These are phyloP conservation scores for Agrilus cyanescens DNA, from an alignment of 2,888 invertebrate species.

Conservation along the genomic window DNA sequence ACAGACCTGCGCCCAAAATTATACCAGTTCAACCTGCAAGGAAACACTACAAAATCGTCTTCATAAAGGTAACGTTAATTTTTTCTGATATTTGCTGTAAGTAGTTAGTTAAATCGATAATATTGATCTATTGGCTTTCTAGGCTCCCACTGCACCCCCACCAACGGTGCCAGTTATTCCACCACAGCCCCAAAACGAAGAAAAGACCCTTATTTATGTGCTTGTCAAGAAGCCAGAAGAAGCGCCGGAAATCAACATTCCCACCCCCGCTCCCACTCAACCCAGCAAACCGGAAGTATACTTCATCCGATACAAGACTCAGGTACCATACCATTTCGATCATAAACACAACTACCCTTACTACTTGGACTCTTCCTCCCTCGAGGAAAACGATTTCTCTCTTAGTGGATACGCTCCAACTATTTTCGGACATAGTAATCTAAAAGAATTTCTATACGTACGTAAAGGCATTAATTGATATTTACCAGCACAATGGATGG, in stretches of 20 bases:
- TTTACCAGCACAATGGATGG: too few relatives aligned
- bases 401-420: too few relatives aligned
- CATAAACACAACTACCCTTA: too few relatives aligned
- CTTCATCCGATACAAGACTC: conserved; percentile 81
- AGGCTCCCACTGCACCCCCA: conserved; percentile 75
- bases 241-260: conserved; percentile 65
- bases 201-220: conserved; percentile 81
- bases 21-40: conserved; percentile 50
- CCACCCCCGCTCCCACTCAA: conserved; percentile 71
- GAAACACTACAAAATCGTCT: conserved; percentile 76
- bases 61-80: conserved; percentile 52
- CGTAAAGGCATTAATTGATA: too few relatives aligned
- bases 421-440: too few relatives aligned
- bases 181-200: conserved; percentile 71
- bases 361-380: too few relatives aligned
- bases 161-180: conserved; percentile 74
- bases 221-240: conserved; percentile 82
- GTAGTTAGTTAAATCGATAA: not conserved
- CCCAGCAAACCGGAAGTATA: conserved; percentile 84
- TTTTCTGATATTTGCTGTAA: not conserved
- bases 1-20: conserved; percentile 51
- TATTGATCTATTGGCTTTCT: conserved; percentile 44
- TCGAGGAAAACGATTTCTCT: too few relatives aligned
- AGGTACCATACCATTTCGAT: conserved; percentile 38
- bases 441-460: too few relatives aligned